Percentiles rank a stretch among this genome's conserved stretches.
These are phyloP conservation scores for Drosophila melanica DNA, from an alignment of 1,140 invertebrate species.

Conservation along the genomic window DNA sequence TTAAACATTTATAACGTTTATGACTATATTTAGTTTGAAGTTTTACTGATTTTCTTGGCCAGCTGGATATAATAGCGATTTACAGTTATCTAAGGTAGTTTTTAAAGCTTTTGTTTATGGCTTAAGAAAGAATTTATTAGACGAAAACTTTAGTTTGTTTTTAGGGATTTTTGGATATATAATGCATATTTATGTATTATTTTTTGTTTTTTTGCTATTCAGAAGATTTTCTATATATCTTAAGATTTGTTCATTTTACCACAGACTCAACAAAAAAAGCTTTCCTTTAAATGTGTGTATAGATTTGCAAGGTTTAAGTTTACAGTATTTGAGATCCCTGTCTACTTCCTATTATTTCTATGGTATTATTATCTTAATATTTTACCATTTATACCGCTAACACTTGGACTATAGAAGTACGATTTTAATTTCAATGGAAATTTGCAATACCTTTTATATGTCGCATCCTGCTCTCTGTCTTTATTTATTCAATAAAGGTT, in stretches of 20 bases:
- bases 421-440: background rate
- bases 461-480: background rate
- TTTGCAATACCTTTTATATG: background rate
- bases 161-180: background rate
- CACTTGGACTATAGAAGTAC: background rate
- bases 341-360: background rate
- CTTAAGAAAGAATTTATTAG: background rate
- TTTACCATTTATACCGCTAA: background rate
- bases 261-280: too few relatives aligned
- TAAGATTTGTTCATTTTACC: too few relatives aligned
- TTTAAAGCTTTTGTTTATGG: conserved; percentile 32
- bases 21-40: background rate
- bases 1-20: background rate
- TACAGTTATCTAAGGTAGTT: background rate
- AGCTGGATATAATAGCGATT: background rate
- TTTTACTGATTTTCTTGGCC: background rate
- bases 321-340: conserved; percentile 6
- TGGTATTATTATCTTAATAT: background rate
- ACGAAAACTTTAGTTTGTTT: background rate
- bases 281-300: too few relatives aligned
- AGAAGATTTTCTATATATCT: too few relatives aligned
- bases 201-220: too few relatives aligned
- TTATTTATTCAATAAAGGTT: background rate
- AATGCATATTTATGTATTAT: too few relatives aligned
- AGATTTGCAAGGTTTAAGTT: background rate